Conservation (phyloP, 1,140 invertebrate species). For the Neoseiulus cucumeris region DNA sequence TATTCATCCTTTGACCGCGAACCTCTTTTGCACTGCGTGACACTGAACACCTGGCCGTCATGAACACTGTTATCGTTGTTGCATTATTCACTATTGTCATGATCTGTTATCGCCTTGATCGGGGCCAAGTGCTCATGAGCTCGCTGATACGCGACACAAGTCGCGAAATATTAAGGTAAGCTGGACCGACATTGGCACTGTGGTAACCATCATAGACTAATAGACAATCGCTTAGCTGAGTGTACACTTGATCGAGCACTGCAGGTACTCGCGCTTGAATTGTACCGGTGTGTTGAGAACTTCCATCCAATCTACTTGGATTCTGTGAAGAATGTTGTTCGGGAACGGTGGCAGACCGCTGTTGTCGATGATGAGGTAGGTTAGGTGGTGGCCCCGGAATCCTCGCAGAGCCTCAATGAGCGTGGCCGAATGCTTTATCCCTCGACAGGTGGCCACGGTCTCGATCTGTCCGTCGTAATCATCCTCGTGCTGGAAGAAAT, state of each 20-base stretch:
- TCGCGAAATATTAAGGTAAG: too few relatives aligned
- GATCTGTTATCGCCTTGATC: too few relatives aligned
- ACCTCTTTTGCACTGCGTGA: too few relatives aligned
- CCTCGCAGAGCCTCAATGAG: neutral
- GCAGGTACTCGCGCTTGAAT: neutral
- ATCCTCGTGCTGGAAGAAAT: neutral
- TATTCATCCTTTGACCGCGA: too few relatives aligned
- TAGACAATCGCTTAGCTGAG: neutral
- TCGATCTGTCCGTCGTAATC: neutral
- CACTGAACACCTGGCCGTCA: too few relatives aligned
- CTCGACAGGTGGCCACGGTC: neutral
- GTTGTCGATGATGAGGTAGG: constrained; percentile 5
- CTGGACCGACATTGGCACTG: too few relatives aligned
- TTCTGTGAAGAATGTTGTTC: neutral
- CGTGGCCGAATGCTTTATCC: neutral
- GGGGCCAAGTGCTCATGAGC: too few relatives aligned
- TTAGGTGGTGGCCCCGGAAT: neutral
- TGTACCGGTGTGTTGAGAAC: neutral
- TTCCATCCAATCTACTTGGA: constrained; percentile 5
- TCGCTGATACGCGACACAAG: too few relatives aligned
- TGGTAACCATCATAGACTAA: too few relatives aligned
- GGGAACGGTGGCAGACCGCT: neutral
- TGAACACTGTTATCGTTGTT: too few relatives aligned
- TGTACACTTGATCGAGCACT: constrained; percentile 1
- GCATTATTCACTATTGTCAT: too few relatives aligned